These are phyloP conservation scores for Dasypolia templi DNA, from an alignment of 2,888 invertebrate species.

Conservation along the genomic window DNA sequence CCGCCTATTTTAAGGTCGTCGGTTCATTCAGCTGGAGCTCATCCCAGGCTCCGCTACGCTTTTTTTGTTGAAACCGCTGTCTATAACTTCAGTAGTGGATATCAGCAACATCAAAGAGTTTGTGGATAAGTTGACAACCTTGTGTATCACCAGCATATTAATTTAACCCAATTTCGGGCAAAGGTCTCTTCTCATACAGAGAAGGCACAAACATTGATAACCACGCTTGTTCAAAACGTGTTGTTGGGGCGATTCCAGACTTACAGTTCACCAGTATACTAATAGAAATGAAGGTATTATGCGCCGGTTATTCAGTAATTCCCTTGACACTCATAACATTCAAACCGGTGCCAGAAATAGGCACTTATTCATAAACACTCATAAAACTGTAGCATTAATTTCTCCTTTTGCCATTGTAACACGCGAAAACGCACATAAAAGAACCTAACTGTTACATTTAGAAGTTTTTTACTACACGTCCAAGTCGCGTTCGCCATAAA, in stretches of 20 bases:
- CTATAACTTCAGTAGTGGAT: too few relatives aligned
- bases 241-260: not conserved
- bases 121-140: not conserved
- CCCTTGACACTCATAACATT: not conserved
- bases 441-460: conserved; percentile 23
- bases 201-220: not conserved
- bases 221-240: not conserved
- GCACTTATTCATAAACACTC: not conserved
- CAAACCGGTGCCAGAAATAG: not conserved
- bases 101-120: not conserved
- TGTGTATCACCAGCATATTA: not conserved
- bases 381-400: conserved; percentile 36
- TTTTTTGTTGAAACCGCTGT: not conserved
- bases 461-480: conserved; percentile 38
- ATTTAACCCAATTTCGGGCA: too few relatives aligned
- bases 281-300: not conserved
- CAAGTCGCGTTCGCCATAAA: conserved; percentile 11
- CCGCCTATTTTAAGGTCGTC: conserved; percentile 14
- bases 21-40: not conserved
- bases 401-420: conserved; percentile 14
- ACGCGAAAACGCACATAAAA: conserved; percentile 15
- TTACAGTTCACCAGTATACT: not conserved
- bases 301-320: not conserved
- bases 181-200: not conserved
- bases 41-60: not conserved